Conservation (phyloP, 1,140 invertebrate genomes). For the Dinoponera quadriceps region DNA sequence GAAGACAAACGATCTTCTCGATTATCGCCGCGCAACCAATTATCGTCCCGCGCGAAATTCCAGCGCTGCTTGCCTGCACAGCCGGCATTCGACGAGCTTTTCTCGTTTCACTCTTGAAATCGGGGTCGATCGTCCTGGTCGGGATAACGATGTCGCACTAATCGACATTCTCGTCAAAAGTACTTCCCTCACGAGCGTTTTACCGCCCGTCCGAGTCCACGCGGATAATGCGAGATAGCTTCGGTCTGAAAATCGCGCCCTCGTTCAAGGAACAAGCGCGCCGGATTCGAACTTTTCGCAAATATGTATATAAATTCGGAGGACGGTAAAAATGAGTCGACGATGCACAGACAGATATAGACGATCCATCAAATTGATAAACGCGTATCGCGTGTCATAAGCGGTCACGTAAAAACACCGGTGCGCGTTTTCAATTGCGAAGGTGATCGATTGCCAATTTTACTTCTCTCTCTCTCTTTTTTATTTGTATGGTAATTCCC, state of each 20-base stretch:
- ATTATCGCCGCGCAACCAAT: conserved; percentile 63
- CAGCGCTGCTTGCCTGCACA: not conserved
- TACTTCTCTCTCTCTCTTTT: not conserved
- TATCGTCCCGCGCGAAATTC: conserved; percentile 56
- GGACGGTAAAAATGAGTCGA: not conserved
- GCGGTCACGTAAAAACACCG: not conserved
- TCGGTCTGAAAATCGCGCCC: conserved; percentile 12
- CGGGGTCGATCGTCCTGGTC: conserved; percentile 36
- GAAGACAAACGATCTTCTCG: conserved; percentile 68
- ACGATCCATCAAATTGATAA: conserved; percentile 25
- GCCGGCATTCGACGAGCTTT: conserved; percentile 52
- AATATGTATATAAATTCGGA: conserved; percentile 1
- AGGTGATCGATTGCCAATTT: not conserved
- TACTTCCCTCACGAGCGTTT: conserved; percentile 11
- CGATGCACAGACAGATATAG: not conserved
- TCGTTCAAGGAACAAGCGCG: conserved; percentile 23
- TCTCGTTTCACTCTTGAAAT: conserved; percentile 47
- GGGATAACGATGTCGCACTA: conserved; percentile 23
- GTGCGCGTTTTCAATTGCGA: not conserved
- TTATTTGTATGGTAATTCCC: too few relatives aligned
- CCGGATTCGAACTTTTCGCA: too few relatives aligned
- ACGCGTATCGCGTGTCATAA: not conserved
- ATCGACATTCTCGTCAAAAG: conserved; percentile 45
- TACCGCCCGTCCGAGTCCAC: conserved; percentile 16
- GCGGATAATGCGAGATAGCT: conserved; percentile 13